phyloP scores from a whole-genome alignment of 2,113 vertebrate genomes.

The Pan troglodytes region NHGRI_mPanTro3-v2.1_pri NC_072403.2:113980001-113980500 shows the following conservation, averaged over 20 bases:
- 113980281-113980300: too few relatives aligned
- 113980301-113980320: too few relatives aligned
- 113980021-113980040: not conserved
- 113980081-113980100: not conserved
- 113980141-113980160: not conserved
- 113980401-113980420: too few relatives aligned
- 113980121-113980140: not conserved
- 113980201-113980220: not conserved
- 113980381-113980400: too few relatives aligned
- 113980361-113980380: too few relatives aligned
- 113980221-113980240: not conserved
- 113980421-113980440: too few relatives aligned
- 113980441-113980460: too few relatives aligned
- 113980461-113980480: too few relatives aligned
- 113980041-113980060: not conserved
- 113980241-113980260: not conserved
- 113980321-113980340: too few relatives aligned
- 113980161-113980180: not conserved
- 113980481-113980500: not conserved
- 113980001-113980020: not conserved
- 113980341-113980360: too few relatives aligned
- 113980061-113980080: not conserved
- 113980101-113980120: not conserved
- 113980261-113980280: not conserved
- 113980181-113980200: not conserved